These are phyloP conservation scores for Catostylus mosaicus DNA, from an alignment of 30 jellyfish, hydroid and myxozoan genomes.

Conservation along the genomic window DNA sequence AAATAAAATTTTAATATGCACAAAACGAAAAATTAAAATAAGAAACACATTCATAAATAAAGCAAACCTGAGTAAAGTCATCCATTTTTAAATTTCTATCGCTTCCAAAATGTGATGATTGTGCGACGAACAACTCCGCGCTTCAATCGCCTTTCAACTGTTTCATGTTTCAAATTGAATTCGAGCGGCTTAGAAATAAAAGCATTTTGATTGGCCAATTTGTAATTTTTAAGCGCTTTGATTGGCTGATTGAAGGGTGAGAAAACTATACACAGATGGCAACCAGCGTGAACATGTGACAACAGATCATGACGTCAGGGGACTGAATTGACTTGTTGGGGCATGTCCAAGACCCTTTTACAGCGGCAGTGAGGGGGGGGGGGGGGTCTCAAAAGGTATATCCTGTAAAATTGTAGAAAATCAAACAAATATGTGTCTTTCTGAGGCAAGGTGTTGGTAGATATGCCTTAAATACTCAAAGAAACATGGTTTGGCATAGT, in stretches of 20 bases:
- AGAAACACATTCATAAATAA: too few species aligned
- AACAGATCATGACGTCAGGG: not conserved
- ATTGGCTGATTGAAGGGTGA: constrained; percentile 57
- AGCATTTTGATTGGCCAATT: constrained; percentile 41
- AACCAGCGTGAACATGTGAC: constrained; percentile 9
- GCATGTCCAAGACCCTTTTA: too few species aligned
- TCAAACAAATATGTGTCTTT: too few species aligned
- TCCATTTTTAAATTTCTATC: constrained; percentile 21
- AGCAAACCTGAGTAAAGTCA: constrained; percentile 62
- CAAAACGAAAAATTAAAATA: too few species aligned
- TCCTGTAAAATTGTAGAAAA: too few species aligned
- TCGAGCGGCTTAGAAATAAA: constrained; percentile 45
- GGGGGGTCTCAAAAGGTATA: too few species aligned
- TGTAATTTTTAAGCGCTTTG: not conserved
- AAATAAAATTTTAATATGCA: too few species aligned
- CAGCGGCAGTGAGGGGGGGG: not conserved
- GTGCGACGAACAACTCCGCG: not conserved
- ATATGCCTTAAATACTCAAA: too few species aligned
- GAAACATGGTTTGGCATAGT: too few species aligned
- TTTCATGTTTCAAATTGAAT: constrained; percentile 35
- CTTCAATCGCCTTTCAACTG: constrained; percentile 38
- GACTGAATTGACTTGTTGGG: not conserved
- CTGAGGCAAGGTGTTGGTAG: too few species aligned
- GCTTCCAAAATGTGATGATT: not conserved
- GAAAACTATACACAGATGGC: constrained; percentile 23